phyloP scores from a whole-genome alignment of 1,140 invertebrate species.

The Pachyrhynchus sulphureomaculatus region DNA sequence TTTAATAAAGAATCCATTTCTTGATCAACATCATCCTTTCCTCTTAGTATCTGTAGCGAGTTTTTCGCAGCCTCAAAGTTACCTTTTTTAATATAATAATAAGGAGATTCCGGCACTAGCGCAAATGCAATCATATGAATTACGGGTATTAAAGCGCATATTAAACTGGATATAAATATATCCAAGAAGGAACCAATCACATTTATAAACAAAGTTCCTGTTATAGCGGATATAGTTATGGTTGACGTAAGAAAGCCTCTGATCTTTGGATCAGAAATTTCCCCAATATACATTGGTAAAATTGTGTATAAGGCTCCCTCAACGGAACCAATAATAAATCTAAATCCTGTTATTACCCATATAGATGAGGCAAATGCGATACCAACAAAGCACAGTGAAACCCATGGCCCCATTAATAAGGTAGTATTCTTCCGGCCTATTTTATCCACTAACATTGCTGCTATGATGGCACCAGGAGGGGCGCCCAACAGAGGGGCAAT shows the following conservation, averaged over 20 bases:
- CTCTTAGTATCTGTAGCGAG: conserved; percentile 75
- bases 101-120: conserved; percentile 84
- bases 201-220: conserved; percentile 70
- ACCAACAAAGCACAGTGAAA: conserved; percentile 65
- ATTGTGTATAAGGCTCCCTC: conserved; percentile 68
- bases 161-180: conserved; percentile 55
- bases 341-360: conserved; percentile 42
- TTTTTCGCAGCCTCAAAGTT: conserved; percentile 70
- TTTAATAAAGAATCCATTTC: conserved; percentile 75
- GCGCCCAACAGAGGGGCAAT: conserved; percentile 50
- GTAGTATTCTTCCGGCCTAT: conserved; percentile 70
- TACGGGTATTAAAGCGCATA: conserved; percentile 56
- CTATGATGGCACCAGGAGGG: conserved; percentile 55
- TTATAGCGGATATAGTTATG: conserved; percentile 41
- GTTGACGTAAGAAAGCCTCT: conserved; percentile 44
- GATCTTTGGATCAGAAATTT: conserved; percentile 67
- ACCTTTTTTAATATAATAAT: conserved; percentile 79
- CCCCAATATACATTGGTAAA: conserved; percentile 66
- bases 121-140: conserved; percentile 56
- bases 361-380: conserved; percentile 59
- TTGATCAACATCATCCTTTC: conserved; percentile 73
- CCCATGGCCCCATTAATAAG: conserved; percentile 58
- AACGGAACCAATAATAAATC: conserved; percentile 63
- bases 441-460: conserved; percentile 54
- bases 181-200: conserved; percentile 62